A percentile compares a stretch with the other conserved stretches of the same genome.
These are phyloP conservation scores for Tetragnatha versicolor DNA, from an alignment of 1,140 invertebrate species.

Conservation along the genomic window DNA sequence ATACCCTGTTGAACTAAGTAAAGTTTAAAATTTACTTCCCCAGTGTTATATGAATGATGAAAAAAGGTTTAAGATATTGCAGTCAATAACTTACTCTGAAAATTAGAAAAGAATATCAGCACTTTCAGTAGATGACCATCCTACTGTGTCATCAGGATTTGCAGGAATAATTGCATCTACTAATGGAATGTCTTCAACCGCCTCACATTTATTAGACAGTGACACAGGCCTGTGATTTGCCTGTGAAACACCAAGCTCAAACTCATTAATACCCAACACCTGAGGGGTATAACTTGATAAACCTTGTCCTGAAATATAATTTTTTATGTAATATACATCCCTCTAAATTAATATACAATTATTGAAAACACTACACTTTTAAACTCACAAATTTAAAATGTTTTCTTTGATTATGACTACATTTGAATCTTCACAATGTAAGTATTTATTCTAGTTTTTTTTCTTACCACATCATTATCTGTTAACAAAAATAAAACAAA, in stretches of 20 bases:
- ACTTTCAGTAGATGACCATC: constrained; percentile 49
- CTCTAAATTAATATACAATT: too few species aligned
- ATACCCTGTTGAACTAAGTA: too few species aligned
- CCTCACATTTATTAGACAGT: constrained; percentile 6
- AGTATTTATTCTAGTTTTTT: too few species aligned
- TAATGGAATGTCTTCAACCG: neutral
- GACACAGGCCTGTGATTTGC: constrained; percentile 16
- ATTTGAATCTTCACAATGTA: too few species aligned
- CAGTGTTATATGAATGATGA: neutral
- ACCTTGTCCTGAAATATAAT: constrained; percentile 10
- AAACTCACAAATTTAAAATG: too few species aligned
- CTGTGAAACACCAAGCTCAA: constrained; percentile 44
- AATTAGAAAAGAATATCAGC: constrained; percentile 50
- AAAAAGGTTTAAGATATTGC: neutral
- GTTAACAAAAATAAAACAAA: too few species aligned
- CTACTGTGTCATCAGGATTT: constrained; percentile 38
- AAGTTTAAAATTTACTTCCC: too few species aligned
- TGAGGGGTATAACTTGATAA: constrained; percentile 46
- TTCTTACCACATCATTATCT: too few species aligned
- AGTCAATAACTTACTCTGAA: neutral
- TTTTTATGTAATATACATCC: too few species aligned
- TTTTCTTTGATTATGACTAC: too few species aligned
- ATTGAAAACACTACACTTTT: too few species aligned
- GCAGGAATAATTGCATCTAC: constrained; percentile 35
- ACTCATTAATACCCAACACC: constrained; percentile 32